Base-by-base conservation (phyloP, 1,140 invertebrate genomes). In the Hycleus phaleratus region DNA sequence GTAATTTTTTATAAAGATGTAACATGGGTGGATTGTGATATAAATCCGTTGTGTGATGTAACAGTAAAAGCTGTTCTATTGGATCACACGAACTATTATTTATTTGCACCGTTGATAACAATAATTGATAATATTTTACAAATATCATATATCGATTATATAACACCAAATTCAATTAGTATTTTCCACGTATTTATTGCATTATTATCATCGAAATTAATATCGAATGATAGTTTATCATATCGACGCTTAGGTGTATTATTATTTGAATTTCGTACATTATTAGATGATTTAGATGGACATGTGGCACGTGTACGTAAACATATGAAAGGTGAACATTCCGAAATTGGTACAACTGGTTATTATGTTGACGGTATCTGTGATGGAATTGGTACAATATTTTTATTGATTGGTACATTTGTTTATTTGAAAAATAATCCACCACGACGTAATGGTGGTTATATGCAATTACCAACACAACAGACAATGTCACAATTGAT, bases 81-180 rank as follows among this genome's bases (percentile, higher is more conserved):
- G 25, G 86, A 89, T 67, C 84, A 88, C 60, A 81, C 85, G 4
- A 89, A 89, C 69, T 84, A 87, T 68, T 90, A 88, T 65, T 71
- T 90, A 9, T 82, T 88, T 55, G 82, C 82, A n/a, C 87, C 87
- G 0, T 66, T 87, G 24, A 86, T 84, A 12, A 79, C 80, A 3
- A 73, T 88, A 32, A 69, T 85, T 8, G 83, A 87, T 66, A 72
- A 81, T 64, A 65, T 82, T 10, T 68, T 87, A 40, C 77, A 78
- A 2, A 82, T 87, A 59, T 86, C 84, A 0, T 72, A 78, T 11
- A 79, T 74, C 24, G 60, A 72, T 4, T 86, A 84, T 70, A 79
- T 91, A 40, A 88, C 86, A 3, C 86, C 88, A 0, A 90, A 91
- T 72, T 79, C 83, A 70, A 88, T 91, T 59, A 90, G 86, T 44